Evolutionary conservation across 2,797 vertebrate genomes (phyloP), one percentile per base, ranked within the genome.

Genomic region (Margarornis squamiger): DNA sequence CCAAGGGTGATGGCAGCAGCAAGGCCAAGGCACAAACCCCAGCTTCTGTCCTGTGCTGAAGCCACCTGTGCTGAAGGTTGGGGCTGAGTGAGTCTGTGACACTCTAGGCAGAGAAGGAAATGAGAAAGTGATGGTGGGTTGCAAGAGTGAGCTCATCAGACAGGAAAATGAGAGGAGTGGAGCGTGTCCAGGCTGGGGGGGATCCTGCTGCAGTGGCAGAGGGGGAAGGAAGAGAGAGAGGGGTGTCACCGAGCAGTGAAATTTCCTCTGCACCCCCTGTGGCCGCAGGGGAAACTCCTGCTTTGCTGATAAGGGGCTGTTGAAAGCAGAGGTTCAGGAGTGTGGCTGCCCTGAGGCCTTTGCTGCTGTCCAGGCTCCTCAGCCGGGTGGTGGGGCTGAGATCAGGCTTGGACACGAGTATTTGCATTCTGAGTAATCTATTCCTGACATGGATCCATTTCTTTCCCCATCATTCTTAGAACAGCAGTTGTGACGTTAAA

Each of bases 331-430:
- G 59, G 27, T 55, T 66, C 23, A 1, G 29, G 13, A 2, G 1
- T 20, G 38, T 4, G 21, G 41, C 46, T 45, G 27, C 26, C 66
- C 61, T 48, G 52, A 20, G 66, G n/a, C 2, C 1, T 71, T 54
- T 65, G 65, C 54, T 68, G 70, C 34, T 55, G 9, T 29, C 46
- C 6, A 43, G 43, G 68, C 61, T 14, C 4, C 16, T n/a, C 11
- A 30, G 34, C 43, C 23, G 14, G 12, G n/a, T 0, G 0, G 6
- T 19, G 24, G 10, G 21, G 15, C 61, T 54, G 15, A 10, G 45
- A 2, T 22, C 0, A 0, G 24, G 15, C 10, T 3, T 36, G 30
- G 20, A 36, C 24, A 2, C 0, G 1, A n/a, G 5, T 17, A 23
- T 36, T 82, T 83, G 23, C 7, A 18, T 46, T 81, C 23, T 10